Percentiles rank a stretch among this genome's conserved stretches.
Evolutionary conservation across 2,888 invertebrate species (phyloP).

Genomic region (Drosophila rubida): DNA sequence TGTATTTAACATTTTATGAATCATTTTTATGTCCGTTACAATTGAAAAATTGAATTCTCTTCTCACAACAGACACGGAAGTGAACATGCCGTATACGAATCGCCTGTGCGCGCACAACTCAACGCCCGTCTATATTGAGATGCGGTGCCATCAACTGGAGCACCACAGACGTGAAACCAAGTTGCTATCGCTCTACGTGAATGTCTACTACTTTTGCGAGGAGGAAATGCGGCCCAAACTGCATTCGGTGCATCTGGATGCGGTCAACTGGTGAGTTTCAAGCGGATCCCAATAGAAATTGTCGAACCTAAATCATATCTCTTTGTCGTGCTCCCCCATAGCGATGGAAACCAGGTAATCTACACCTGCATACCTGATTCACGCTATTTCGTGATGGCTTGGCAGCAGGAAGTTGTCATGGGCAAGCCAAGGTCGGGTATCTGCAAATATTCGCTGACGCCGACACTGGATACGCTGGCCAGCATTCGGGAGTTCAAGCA

Average conservation of each 20-base stretch:
- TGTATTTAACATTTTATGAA: no score
- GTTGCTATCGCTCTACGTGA: constrained; percentile 83
- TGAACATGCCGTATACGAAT: constrained; percentile 78
- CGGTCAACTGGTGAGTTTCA: constrained; percentile 79
- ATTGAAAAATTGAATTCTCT: no score
- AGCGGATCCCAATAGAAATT: background rate
- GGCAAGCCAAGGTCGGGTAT: constrained; percentile 81
- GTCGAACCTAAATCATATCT: background rate
- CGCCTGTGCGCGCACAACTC: constrained; percentile 83
- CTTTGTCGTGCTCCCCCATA: constrained; percentile 27
- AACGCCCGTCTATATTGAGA: constrained; percentile 83
- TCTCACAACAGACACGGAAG: constrained; percentile 78
- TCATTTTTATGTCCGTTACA: no score
- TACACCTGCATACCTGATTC: constrained; percentile 83
- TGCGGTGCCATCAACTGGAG: constrained; percentile 79
- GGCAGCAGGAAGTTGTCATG: constrained; percentile 81
- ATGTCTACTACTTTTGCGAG: constrained; percentile 83
- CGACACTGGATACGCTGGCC: constrained; percentile 83
- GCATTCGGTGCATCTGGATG: constrained; percentile 83
- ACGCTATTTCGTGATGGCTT: constrained; percentile 84
- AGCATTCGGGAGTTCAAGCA: constrained; percentile 84
- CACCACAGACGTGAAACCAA: constrained; percentile 80
- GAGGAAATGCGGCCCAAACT: constrained; percentile 79
- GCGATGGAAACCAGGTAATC: constrained; percentile 73
- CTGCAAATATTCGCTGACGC: constrained; percentile 84